Percentiles rank a stretch among this genome's conserved stretches.
phyloP scores from a whole-genome alignment of 2,113 vertebrate species.

The Astur gentilis region DNA sequence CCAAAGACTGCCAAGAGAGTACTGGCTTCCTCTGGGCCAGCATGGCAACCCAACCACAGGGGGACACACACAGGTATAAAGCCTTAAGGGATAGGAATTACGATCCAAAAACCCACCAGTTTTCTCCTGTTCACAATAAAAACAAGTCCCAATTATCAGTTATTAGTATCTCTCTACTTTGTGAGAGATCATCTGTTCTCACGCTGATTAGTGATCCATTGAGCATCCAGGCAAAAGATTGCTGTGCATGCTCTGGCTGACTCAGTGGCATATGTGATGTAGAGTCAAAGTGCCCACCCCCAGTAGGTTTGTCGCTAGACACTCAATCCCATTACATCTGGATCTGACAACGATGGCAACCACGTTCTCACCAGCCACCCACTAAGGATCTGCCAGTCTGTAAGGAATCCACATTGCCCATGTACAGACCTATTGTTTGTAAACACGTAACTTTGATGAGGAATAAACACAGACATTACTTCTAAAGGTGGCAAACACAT shows the following conservation, averaged over 20 bases:
- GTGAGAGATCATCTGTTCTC: not conserved
- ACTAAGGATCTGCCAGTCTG: accelerated
- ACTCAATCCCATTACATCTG: accelerated
- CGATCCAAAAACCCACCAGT: not conserved
- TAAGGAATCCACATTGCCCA: not conserved
- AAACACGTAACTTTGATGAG: accelerated
- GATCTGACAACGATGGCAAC: not conserved
- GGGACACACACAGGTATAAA: not conserved
- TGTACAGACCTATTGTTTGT: not conserved
- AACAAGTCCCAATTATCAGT: not conserved
- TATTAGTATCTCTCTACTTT: accelerated
- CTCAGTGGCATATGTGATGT: accelerated
- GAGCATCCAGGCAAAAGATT: not conserved
- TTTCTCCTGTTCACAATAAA: not conserved
- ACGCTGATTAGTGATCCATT: accelerated
- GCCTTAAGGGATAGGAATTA: not conserved
- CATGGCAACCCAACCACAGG: not conserved
- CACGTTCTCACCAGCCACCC: not conserved
- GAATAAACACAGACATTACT: not conserved
- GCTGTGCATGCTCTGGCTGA: not conserved
- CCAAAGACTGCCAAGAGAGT: not conserved
- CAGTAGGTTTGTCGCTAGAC: not conserved
- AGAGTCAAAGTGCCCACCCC: not conserved
- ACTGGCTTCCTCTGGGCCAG: not conserved
- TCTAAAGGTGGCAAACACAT: not conserved